These are phyloP conservation scores for Bicyclus anynana DNA, from an alignment of 1,140 invertebrate species.

Conservation along the genomic window DNA sequence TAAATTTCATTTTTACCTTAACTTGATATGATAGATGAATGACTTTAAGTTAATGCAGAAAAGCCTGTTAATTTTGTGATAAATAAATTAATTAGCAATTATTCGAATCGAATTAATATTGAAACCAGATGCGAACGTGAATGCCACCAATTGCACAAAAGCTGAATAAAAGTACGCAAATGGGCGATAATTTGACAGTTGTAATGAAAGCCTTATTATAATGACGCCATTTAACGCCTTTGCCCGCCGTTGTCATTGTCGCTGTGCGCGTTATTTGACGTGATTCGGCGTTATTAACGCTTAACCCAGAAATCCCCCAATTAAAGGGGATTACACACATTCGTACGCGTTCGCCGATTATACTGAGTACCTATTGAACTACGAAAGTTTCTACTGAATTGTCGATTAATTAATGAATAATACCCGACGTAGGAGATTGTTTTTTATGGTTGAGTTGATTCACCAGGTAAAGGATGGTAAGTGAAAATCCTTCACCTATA, in stretches of 20 bases:
- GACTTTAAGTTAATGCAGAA: too few species aligned
- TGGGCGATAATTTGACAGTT: background rate
- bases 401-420: too few species aligned
- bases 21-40: too few species aligned
- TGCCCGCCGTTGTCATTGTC: background rate
- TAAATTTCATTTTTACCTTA: too few species aligned
- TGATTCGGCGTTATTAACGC: slow-evolving; percentile 16
- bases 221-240: slow-evolving; percentile 6
- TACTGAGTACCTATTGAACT: background rate
- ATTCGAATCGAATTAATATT: background rate
- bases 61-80: too few species aligned
- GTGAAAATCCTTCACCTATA: too few species aligned
- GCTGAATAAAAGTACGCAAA: background rate
- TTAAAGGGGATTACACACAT: slow-evolving; percentile 8
- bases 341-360: slow-evolving; percentile 1
- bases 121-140: background rate
- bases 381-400: background rate
- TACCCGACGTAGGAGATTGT: too few species aligned
- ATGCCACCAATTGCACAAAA: background rate
- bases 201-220: slow-evolving; percentile 6
- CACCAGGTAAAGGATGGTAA: too few species aligned
- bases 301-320: slow-evolving; percentile 12
- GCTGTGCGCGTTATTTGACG: slow-evolving; percentile 6
- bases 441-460: background rate
- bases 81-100: too few species aligned